Conservation (phyloP, 2,113 vertebrate species). For the Gadus chalcogrammus region DNA sequence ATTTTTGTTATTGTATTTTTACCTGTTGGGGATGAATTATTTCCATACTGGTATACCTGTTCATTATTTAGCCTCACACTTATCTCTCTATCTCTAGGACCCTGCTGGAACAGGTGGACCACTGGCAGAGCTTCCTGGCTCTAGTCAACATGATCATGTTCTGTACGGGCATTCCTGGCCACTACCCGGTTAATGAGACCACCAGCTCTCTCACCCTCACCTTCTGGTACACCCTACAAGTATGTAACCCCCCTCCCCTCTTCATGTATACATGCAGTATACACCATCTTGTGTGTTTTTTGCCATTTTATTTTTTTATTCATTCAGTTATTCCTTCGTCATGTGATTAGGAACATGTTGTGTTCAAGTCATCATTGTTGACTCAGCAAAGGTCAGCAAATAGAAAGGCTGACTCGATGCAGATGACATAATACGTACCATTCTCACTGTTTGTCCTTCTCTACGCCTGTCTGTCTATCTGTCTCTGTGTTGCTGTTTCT, state of each 20-base stretch:
- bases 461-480: background rate
- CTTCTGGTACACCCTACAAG: slow-evolving; percentile 98
- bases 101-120: slow-evolving; percentile 93
- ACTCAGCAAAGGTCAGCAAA: too few relatives aligned
- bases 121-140: slow-evolving; percentile 97
- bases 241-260: slow-evolving; percentile 40
- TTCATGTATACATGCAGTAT: too few relatives aligned
- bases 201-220: slow-evolving; percentile 97
- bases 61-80: too few relatives aligned
- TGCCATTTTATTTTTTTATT: too few relatives aligned
- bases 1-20: too few relatives aligned
- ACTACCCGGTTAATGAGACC: slow-evolving; percentile 98
- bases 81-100: slow-evolving; percentile 68
- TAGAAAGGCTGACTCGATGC: background rate
- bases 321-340: too few relatives aligned
- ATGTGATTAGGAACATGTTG: too few relatives aligned
- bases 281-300: too few relatives aligned
- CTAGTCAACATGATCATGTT: slow-evolving; percentile 99
- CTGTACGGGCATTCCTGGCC: slow-evolving; percentile 96
- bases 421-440: background rate
- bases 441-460: background rate
- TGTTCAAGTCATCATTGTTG: too few relatives aligned
- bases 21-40: too few relatives aligned
- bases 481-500: background rate
- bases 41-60: too few relatives aligned